Percentiles rank a stretch among this genome's conserved stretches.
phyloP scores from a whole-genome alignment of 2,113 vertebrate genomes.

The Eonycteris spelaea region DNA sequence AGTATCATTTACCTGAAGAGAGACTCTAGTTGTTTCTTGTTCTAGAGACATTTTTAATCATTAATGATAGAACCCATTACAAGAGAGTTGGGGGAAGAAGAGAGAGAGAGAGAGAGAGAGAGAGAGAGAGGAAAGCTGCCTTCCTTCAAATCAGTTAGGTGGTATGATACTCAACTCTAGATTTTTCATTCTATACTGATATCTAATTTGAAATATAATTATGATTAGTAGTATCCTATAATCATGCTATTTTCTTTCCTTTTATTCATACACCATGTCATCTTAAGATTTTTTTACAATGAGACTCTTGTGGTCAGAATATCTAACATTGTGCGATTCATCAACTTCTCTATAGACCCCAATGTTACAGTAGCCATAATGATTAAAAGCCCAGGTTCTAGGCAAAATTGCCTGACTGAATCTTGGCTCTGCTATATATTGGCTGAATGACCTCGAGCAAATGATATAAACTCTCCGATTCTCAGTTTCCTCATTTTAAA shows the following conservation, averaged over 20 bases:
- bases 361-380: not conserved
- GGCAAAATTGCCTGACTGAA: not conserved
- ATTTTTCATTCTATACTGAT: not conserved
- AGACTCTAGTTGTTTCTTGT: not conserved
- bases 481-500: slow-evolving; percentile 2
- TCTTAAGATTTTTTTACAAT: not conserved
- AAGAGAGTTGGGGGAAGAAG: not conserved
- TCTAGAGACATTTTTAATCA: not conserved
- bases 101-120: not conserved
- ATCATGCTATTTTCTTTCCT: not conserved
- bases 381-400: not conserved
- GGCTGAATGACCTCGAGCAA: not conserved
- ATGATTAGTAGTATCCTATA: not conserved
- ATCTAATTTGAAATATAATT: not conserved
- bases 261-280: not conserved
- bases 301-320: not conserved
- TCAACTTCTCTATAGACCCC: not conserved
- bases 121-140: not conserved
- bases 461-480: not conserved
- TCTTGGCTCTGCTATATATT: not conserved
- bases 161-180: not conserved
- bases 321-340: not conserved
- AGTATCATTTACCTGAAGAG: not conserved
- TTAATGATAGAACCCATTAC: not conserved
- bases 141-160: not conserved